A percentile compares a stretch with the other conserved stretches of the same genome.
These are phyloP conservation scores for Mactromeris polynyma DNA, from an alignment of 2,888 invertebrate species.

Conservation along the genomic window DNA sequence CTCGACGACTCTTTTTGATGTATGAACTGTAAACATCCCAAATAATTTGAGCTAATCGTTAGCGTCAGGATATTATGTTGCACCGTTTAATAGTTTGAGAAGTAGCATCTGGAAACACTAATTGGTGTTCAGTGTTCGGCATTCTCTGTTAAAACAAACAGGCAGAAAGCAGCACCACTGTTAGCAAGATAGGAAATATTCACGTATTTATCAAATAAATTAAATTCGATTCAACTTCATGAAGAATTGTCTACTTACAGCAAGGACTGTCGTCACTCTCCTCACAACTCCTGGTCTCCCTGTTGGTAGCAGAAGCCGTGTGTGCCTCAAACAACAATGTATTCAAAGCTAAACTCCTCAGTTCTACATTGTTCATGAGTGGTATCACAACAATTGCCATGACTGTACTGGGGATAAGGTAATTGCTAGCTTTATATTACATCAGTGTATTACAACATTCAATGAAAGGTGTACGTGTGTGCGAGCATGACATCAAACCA, in stretches of 20 bases:
- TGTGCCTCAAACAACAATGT: slow-evolving; percentile 62
- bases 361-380: slow-evolving; percentile 68
- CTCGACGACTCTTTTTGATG: too few relatives aligned
- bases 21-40: too few relatives aligned
- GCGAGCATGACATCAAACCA: too few relatives aligned
- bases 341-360: slow-evolving; percentile 61
- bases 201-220: neutral
- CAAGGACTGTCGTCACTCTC: slow-evolving; percentile 63
- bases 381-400: slow-evolving; percentile 64
- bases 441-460: too few relatives aligned
- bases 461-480: too few relatives aligned
- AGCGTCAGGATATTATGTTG: too few relatives aligned
- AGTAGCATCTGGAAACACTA: neutral
- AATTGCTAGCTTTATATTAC: too few relatives aligned
- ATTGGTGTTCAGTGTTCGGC: neutral
- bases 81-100: too few relatives aligned
- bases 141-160: too few relatives aligned
- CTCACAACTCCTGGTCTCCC: slow-evolving; percentile 48
- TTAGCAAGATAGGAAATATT: neutral
- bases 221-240: neutral
- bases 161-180: neutral
- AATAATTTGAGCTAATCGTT: too few relatives aligned
- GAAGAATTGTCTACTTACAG: slow-evolving; percentile 29
- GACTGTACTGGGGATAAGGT: slow-evolving; percentile 66
- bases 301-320: slow-evolving; percentile 66